Evolutionary conservation across 1,140 invertebrate species (phyloP).

Genomic region (Sycophila sp.): DNA sequence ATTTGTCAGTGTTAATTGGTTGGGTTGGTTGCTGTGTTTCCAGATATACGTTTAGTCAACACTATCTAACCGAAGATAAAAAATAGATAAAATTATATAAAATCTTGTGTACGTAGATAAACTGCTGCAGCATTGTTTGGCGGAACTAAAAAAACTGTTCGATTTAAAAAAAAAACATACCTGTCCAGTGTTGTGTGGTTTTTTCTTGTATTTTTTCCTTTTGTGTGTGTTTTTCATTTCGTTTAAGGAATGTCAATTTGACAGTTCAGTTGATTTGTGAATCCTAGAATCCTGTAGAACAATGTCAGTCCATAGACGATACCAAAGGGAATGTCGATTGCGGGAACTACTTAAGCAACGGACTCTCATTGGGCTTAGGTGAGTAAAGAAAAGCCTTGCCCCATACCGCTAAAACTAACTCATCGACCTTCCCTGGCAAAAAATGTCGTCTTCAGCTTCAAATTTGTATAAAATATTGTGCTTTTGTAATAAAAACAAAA

Average conservation of each 20-base stretch:
- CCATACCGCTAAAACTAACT: conserved; percentile 40
- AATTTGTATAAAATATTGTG: background rate
- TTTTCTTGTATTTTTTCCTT: conserved; percentile 27
- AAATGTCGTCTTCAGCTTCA: background rate
- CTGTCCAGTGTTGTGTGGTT: conserved; percentile 50
- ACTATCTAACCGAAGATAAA: conserved; percentile 33
- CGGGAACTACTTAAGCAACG: conserved; percentile 60
- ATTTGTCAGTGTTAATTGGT: conserved; percentile 56
- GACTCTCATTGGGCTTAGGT: conserved; percentile 63
- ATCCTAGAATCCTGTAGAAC: conserved; percentile 62
- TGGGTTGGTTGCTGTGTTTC: conserved; percentile 66
- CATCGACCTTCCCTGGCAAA: conserved; percentile 32
- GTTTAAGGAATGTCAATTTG: conserved; percentile 57
- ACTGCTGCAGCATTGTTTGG: conserved; percentile 29
- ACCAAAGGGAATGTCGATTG: conserved; percentile 59
- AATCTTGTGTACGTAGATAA: conserved; percentile 36
- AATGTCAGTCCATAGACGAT: conserved; percentile 62
- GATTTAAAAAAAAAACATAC: conserved; percentile 60
- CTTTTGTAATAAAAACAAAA: too few relatives aligned
- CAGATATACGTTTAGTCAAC: conserved; percentile 66
- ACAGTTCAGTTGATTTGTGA: conserved; percentile 61
- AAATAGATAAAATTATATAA: conserved; percentile 20
- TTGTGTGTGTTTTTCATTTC: conserved; percentile 47
- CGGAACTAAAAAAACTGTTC: conserved; percentile 59
- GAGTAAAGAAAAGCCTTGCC: conserved; percentile 61